Base-by-base conservation (phyloP, 2,113 vertebrate genomes). In the Amia ocellicauda region DNA sequence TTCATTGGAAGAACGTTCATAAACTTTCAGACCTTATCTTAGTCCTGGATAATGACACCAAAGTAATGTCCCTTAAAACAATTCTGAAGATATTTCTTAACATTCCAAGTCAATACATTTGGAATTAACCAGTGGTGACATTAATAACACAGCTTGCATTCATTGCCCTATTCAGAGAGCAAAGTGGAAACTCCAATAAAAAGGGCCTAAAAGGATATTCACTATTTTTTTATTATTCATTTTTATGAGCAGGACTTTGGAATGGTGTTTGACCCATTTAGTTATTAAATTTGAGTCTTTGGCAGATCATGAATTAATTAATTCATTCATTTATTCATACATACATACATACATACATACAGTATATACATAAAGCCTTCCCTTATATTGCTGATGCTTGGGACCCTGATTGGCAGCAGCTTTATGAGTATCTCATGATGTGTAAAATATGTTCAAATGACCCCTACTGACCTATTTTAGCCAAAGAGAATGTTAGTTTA, bases 161-260 rank as follows among this genome's bases (percentile, higher is more conserved):
- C 77, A 73, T 80, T 79, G 74, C 69, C 51, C 74, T 63, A 43
- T 64, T 66, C 28, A 41, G 45, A 57, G 24, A 49, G 40, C 42
- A 4, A 36, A 47, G 11, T 11, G n/a, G n/a, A n/a, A n/a, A n/a
- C 43, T 81, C 51, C 80, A 74, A 83, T 80, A 74, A 80, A 79
- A 81, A 77, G 68, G 62, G 36, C 67, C 79, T 72, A 85, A 76
- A 74, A 78, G 60, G 62, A 62, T 71, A 56, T 80, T 74, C 75
- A 31, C 56, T 67, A 64, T 79, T 72, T 61, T 16, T 78, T 83
- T 83, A 41, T 63, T 29, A 66, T 61, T 68, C 51, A 68, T 71
- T 81, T 82, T 69, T 71, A 70, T 86, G 79, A 84, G 62, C 23
- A 74, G 59, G 75, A 50, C 67, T 67, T 22, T 52, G 59, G 87